Evolutionary conservation across 2,797 vertebrate species (phyloP), one percentile per base, ranked within the genome.

Genomic region (Valencia hispanica): DNA sequence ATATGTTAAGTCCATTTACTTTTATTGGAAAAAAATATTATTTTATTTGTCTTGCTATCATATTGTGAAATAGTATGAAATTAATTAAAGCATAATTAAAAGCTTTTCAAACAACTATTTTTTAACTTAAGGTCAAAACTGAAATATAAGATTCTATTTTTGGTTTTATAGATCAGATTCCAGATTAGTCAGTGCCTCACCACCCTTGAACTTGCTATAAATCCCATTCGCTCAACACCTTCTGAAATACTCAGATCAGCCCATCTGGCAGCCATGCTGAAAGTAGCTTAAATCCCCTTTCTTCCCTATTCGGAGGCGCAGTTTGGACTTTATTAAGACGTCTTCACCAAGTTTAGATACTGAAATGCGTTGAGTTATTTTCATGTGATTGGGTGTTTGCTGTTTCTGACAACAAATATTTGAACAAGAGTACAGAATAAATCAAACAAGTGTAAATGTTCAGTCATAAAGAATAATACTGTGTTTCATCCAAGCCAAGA

Each of bases 381-480:
- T 25, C 32, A n/a, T 66, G 11, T 39, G 15, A 14, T 66, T n/a
- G 36, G 36, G 10, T 41, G 63, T n/a, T 41, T 39, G 12, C 63
- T 6, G n/a, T 27, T 25, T 66, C 63, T 39, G 22, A 41, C 41
- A n/a, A 41, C 36, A 41, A 66, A 41, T 10, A 12, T 6, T 25
- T 39, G 5, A n/a, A 25, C 11, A 66, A 39, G 36, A 41, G 25
- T 27, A 55, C 3, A 55, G 36, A 25, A 41, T 41, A 66, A 66
- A 36, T 32, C 1, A 27, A 57, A 18, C 8, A 34, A 2, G 18
- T 41, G 0, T 74, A 77, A 86, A 86, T 79, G 68, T 61, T 86
- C 79, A 79, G 43, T 55, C 43, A 48, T 75, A 77, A 83, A 75
- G 77, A 41, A 27, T 68, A 4, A 82, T 84, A 25, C 57, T 41